Percentiles rank a stretch among this genome's conserved stretches.
Conservation (phyloP, 1,140 invertebrate species). For the Formica exsecta region DNA sequence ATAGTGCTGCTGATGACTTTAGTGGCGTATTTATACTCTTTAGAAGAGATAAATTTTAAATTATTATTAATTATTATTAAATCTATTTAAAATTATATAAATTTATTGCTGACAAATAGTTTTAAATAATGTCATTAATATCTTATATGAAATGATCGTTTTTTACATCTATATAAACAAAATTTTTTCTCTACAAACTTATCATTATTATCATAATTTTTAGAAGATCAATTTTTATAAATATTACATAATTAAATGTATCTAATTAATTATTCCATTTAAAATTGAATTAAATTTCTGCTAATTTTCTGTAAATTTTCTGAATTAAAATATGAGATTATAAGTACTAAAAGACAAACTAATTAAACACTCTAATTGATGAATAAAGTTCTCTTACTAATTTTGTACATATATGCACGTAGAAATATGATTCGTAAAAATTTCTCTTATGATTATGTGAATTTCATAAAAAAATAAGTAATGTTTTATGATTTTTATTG, state of each 20-base stretch:
- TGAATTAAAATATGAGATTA: background rate
- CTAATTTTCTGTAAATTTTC: too few relatives aligned
- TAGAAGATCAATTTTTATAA: slow-evolving; percentile 3
- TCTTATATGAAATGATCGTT: background rate
- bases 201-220: background rate
- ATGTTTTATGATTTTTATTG: background rate
- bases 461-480: background rate
- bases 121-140: slow-evolving; percentile 6
- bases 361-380: background rate
- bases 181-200: background rate
- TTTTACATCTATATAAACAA: background rate
- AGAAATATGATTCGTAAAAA: background rate
- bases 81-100: too few relatives aligned
- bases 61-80: too few relatives aligned
- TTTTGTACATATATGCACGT: background rate
- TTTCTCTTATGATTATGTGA: background rate
- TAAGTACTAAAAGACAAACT: background rate
- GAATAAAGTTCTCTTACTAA: background rate
- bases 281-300: background rate
- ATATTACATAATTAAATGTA: background rate
- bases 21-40: background rate
- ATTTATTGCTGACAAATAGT: background rate
- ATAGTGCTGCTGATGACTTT: slow-evolving; percentile 2
- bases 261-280: background rate
- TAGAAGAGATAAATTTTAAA: background rate